Evolutionary conservation across 2,113 vertebrate species (phyloP).

Genomic region (Dasypus novemcinctus): DNA sequence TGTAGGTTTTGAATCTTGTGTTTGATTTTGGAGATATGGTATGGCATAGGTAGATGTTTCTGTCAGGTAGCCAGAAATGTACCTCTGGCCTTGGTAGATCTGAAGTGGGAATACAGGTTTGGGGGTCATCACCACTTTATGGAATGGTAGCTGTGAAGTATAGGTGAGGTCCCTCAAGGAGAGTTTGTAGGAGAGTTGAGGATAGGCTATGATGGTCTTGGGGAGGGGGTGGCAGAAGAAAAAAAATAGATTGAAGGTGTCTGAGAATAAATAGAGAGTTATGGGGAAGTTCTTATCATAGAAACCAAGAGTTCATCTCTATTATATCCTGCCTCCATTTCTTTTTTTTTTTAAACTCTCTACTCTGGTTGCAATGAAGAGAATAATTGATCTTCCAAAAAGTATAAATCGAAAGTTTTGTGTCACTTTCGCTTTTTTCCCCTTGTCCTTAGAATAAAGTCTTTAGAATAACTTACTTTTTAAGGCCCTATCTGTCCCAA

Average conservation of each 20-base stretch:
- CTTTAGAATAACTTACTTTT: background rate
- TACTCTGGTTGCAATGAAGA: background rate
- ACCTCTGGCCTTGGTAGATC: background rate
- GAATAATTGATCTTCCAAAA: conserved; percentile 5
- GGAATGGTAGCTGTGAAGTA: background rate
- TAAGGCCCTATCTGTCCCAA: background rate
- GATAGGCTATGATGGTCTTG: background rate
- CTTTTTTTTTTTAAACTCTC: background rate
- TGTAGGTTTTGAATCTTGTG: conserved; percentile 10
- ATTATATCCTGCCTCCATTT: background rate
- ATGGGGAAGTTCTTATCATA: background rate
- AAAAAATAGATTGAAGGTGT: background rate
- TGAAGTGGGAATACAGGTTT: conserved; percentile 44
- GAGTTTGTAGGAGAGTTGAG: background rate
- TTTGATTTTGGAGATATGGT: background rate
- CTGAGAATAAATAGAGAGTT: background rate
- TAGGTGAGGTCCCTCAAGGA: conserved; percentile 32
- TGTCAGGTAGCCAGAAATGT: background rate
- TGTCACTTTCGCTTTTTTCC: background rate
- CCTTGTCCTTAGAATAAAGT: background rate
- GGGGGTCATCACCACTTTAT: conserved; percentile 34
- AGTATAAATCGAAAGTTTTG: background rate
- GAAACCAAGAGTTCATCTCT: background rate
- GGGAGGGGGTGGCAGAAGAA: background rate
- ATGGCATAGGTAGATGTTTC: background rate